phyloP scores from a whole-genome alignment of 2,888 invertebrate genomes.

The Aphidius colemani region DNA sequence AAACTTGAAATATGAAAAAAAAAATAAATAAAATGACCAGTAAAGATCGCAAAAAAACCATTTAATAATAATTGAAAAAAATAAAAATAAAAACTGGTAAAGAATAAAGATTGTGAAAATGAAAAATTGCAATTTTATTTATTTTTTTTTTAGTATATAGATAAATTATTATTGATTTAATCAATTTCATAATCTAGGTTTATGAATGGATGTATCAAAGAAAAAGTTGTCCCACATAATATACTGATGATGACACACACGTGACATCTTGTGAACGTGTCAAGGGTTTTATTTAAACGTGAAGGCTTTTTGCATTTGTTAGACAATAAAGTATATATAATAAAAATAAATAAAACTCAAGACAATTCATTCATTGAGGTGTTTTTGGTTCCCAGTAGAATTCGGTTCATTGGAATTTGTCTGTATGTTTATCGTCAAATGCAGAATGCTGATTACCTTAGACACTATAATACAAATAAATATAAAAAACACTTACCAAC shows the following conservation, averaged over 20 bases:
- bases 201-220: constrained; percentile 9
- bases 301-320: constrained; percentile 14
- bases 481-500: too few relatives aligned
- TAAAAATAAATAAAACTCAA: constrained; percentile 19
- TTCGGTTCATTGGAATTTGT: constrained; percentile 53
- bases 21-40: background rate
- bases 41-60: too few relatives aligned
- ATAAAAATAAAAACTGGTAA: too few relatives aligned
- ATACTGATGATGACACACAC: constrained; percentile 15
- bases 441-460: constrained; percentile 47
- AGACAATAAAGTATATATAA: constrained; percentile 2
- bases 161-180: too few relatives aligned
- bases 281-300: constrained; percentile 25
- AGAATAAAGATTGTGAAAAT: too few relatives aligned
- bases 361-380: constrained; percentile 45
- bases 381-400: constrained; percentile 47
- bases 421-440: constrained; percentile 36
- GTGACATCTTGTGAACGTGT: constrained; percentile 22
- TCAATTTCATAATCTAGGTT: background rate
- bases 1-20: background rate
- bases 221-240: constrained; percentile 19
- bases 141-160: too few relatives aligned
- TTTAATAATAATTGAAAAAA: too few relatives aligned
- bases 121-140: too few relatives aligned
- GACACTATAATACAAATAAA: too few relatives aligned